phyloP scores from a whole-genome alignment of 2,888 invertebrate genomes.

The Drosophila kambysellisi region DNA sequence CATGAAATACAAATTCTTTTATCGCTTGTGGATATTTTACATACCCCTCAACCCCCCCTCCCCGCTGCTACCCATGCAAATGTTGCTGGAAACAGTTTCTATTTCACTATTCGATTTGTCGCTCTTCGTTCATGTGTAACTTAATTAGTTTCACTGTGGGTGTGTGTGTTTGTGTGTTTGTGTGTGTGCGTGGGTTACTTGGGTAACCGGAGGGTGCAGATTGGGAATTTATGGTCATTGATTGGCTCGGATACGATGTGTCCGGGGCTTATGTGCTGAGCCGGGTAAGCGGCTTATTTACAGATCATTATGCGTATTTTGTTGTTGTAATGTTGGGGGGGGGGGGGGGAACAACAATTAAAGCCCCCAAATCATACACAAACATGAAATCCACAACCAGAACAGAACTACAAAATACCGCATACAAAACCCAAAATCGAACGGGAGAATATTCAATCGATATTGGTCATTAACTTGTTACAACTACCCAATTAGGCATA shows the following conservation, averaged over 20 bases:
- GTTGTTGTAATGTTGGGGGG: slow-evolving; percentile 31
- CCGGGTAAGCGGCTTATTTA: slow-evolving; percentile 56
- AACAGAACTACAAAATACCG: neutral
- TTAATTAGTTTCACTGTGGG: slow-evolving; percentile 76
- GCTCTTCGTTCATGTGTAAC: slow-evolving; percentile 55
- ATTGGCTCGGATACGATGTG: slow-evolving; percentile 37
- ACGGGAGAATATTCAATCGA: slow-evolving; percentile 23
- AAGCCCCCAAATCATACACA: neutral
- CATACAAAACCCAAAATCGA: neutral
- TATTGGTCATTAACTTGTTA: slow-evolving; percentile 57
- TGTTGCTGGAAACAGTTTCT: slow-evolving; percentile 40
- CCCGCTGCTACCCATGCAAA: neutral
- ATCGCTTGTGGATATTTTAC: slow-evolving; percentile 8
- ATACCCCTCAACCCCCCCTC: neutral
- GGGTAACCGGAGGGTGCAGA: neutral
- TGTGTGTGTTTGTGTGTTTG: neutral
- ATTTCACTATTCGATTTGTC: slow-evolving; percentile 52
- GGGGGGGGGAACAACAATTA: slow-evolving; percentile 15
- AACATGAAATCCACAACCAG: neutral
- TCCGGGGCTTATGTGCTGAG: slow-evolving; percentile 10
- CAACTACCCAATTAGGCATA: slow-evolving; percentile 56
- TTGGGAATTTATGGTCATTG: slow-evolving; percentile 42
- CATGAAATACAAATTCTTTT: slow-evolving; percentile 5
- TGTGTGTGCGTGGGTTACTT: neutral
- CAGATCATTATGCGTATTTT: slow-evolving; percentile 54